Base-by-base conservation (phyloP, 2,113 vertebrate species). In the Pavo muticus region DNA sequence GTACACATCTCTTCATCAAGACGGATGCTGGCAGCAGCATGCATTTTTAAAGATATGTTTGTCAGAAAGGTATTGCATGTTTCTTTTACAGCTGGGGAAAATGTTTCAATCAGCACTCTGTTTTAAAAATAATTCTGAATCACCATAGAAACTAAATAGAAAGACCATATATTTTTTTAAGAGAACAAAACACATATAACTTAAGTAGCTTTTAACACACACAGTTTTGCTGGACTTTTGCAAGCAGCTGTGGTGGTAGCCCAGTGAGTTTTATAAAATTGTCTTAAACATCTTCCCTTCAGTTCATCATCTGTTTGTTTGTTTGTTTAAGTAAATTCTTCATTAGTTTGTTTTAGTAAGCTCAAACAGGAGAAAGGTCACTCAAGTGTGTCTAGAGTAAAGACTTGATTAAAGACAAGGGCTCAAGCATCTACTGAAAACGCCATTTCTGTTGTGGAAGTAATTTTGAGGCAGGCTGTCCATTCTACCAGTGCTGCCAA, bases 111-210 rank as follows among this genome's bases (percentile, higher is more conserved):
- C 39, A 87, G 12, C 68, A 67, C 69, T 60, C 65, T 74, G 37
- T 84, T 91, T 77, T 61, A 93, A 87, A 91, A 89, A 81, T 78
- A 91, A 89, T 74, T 92, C 47, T 56, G 24, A 79, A 63, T 93
- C 35, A 77, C 75, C 68, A 47, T 15, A 88, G 64, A 90, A 42
- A 90, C 64, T 65, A 83, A 32, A n/a, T 70, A 24, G 93, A 85
- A 88, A 88, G 64, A 65, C 45, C 27, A 1, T 79, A 9, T 54
- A 19, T 59, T 14, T 59, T 20, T 73, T 84, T 54, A 69, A 69
- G 32, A 70, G 48, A 88, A 70, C 23, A 76, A 85, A 93, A 25
- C n/a, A 30, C 70, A 42, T 0, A 92, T n/a, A 64, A 69, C 87
- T 74, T 69, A 50, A 91, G 54, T 59, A 60, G n/a, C 52, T 20